Conservation (phyloP, 1,140 invertebrate species). For the Drosophila nannoptera region DNA sequence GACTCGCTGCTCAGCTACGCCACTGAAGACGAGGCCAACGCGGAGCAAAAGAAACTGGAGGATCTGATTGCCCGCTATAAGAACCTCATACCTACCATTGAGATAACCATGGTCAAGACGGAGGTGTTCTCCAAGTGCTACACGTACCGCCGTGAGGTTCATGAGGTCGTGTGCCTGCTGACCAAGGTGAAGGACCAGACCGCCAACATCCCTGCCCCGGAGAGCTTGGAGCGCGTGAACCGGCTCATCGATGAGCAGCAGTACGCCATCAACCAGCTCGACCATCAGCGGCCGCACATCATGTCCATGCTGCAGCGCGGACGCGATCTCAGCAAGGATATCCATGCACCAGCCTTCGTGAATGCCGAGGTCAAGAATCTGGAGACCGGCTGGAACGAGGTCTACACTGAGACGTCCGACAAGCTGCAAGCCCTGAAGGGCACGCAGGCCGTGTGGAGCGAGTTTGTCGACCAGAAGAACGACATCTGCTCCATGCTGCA, state of each 20-base stretch:
- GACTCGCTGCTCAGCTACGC: constrained; percentile 91
- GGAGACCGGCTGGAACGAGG: constrained; percentile 92
- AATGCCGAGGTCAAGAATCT: constrained; percentile 89
- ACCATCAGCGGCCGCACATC: constrained; percentile 90
- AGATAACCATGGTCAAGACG: constrained; percentile 94
- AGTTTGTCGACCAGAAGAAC: constrained; percentile 91
- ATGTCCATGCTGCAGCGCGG: constrained; percentile 94
- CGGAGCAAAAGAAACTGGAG: constrained; percentile 90
- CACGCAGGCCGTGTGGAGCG: constrained; percentile 91
- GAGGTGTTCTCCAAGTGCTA: constrained; percentile 95
- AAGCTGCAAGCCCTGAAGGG: constrained; percentile 90
- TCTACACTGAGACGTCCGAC: constrained; percentile 90
- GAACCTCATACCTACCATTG: constrained; percentile 93
- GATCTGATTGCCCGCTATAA: constrained; percentile 92
- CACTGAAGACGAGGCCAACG: constrained; percentile 86
- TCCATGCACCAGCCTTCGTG: constrained; percentile 91
- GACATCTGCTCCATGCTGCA: constrained; percentile 89
- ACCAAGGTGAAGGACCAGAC: constrained; percentile 87
- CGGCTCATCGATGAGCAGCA: constrained; percentile 89
- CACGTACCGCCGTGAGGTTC: constrained; percentile 92
- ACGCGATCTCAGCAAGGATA: constrained; percentile 91
- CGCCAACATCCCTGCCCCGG: constrained; percentile 82
- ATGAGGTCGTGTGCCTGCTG: constrained; percentile 88
- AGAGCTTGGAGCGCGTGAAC: constrained; percentile 87
- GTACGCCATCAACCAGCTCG: constrained; percentile 88